Conservation (phyloP, 2,113 vertebrate species). For the Gopherus evgoodei region DNA sequence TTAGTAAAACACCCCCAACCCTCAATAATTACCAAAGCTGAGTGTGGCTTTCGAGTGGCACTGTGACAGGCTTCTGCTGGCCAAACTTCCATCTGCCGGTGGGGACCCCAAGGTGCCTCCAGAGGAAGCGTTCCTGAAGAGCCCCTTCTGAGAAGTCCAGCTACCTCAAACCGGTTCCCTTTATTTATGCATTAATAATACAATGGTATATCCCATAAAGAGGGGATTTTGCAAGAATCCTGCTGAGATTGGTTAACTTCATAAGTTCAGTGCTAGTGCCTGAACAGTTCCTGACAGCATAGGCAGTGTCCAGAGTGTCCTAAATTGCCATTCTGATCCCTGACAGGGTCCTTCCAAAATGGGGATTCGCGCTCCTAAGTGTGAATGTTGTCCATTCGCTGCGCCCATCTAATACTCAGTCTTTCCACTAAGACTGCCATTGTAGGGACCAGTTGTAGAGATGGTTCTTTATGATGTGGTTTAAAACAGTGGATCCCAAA, state of each 20-base stretch:
- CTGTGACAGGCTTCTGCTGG: too few relatives aligned
- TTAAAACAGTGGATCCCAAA: neutral
- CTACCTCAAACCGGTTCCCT: too few relatives aligned
- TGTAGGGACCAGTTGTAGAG: neutral
- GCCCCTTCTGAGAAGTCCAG: too few relatives aligned
- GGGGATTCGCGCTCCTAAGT: neutral
- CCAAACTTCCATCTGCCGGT: too few relatives aligned
- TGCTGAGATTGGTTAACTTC: neutral
- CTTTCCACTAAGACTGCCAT: neutral
- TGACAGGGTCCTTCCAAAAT: neutral
- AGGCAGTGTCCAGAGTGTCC: neutral
- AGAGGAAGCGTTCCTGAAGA: too few relatives aligned
- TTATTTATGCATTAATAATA: too few relatives aligned
- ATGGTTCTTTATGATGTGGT: neutral
- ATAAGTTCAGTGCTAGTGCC: neutral
- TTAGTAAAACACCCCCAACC: too few relatives aligned
- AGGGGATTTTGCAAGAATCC: neutral
- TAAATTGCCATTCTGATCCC: neutral
- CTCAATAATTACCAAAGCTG: too few relatives aligned
- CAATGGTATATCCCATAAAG: too few relatives aligned
- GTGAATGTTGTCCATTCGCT: neutral
- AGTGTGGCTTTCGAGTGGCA: too few relatives aligned
- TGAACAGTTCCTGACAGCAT: neutral
- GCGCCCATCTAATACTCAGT: neutral
- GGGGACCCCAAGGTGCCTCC: too few relatives aligned